Evolutionary conservation across 2,888 invertebrate species (phyloP).

Genomic region (Callosobruchus maculatus): DNA sequence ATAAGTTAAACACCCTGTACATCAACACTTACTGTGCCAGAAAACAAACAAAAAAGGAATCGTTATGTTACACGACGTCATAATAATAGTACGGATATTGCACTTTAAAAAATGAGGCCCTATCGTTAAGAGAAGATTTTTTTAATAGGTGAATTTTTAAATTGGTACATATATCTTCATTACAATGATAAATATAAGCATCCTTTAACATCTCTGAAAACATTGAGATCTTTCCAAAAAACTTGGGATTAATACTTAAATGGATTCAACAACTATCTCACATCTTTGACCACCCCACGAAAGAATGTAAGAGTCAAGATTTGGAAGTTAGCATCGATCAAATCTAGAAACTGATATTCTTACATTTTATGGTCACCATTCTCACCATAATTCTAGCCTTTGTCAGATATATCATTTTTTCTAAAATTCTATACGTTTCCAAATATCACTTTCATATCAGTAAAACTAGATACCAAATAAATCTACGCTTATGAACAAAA

Average conservation of each 20-base stretch:
- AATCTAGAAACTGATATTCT: too few species aligned
- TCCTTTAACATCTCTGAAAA: conserved; percentile 26
- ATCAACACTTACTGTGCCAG: conserved; percentile 31
- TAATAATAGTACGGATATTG: conserved; percentile 16
- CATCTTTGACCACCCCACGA: neutral
- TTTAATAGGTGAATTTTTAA: conserved; percentile 24
- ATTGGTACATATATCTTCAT: conserved; percentile 30
- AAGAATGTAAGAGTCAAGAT: neutral
- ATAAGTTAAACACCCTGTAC: conserved; percentile 30
- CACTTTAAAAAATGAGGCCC: conserved; percentile 27
- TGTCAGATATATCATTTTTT: conserved; percentile 22
- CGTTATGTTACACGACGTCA: conserved; percentile 12
- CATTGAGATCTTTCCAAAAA: conserved; percentile 31
- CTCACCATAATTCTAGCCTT: conserved; percentile 21
- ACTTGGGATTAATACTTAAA: conserved; percentile 1
- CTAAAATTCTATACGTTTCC: neutral
- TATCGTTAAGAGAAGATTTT: conserved; percentile 22
- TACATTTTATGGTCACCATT: conserved; percentile 3
- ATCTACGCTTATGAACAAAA: conserved; percentile 5
- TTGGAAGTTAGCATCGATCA: too few species aligned
- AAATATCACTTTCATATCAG: neutral
- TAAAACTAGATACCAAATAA: neutral
- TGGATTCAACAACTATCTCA: neutral
- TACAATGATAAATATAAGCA: conserved; percentile 23
- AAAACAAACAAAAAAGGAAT: conserved; percentile 10